Conservation (phyloP, 2,888 invertebrate genomes). For the Seira musarum region DNA sequence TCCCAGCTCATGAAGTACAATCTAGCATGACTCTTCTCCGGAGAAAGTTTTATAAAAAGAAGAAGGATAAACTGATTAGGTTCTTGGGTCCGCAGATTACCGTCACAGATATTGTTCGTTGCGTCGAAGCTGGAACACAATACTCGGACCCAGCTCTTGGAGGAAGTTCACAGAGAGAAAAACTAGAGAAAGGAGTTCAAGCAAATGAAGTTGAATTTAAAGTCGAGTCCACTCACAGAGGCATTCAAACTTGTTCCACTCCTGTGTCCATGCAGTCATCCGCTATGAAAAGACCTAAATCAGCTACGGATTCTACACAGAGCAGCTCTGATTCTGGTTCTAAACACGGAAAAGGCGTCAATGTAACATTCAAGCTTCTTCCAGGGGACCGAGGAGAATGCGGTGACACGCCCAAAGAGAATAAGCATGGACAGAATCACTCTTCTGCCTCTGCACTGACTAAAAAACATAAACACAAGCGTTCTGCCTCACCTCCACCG, state of each 20-base stretch:
- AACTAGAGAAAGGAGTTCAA: constrained; percentile 5
- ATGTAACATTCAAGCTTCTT: neutral
- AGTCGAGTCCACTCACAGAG: neutral
- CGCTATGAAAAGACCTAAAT: constrained; percentile 27
- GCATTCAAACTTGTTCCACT: neutral
- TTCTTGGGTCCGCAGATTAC: neutral
- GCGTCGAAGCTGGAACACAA: neutral
- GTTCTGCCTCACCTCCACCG: neutral
- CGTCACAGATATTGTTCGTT: neutral
- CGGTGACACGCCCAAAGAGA: constrained; percentile 1
- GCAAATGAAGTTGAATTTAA: neutral
- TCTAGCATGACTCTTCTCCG: constrained; percentile 41
- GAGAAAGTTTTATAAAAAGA: constrained; percentile 37
- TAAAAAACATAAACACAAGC: neutral
- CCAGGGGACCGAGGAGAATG: constrained; percentile 6
- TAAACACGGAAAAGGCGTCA: neutral
- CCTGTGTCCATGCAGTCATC: neutral
- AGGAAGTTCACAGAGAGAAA: neutral
- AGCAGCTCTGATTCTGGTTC: neutral
- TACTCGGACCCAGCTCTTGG: neutral
- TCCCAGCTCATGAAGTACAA: constrained; percentile 36
- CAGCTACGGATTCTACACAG: constrained; percentile 30
- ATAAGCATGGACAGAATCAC: too few species aligned
- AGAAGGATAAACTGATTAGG: constrained; percentile 19
- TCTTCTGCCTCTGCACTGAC: too few species aligned